phyloP scores from a whole-genome alignment of 2,888 invertebrate species.

The Agonopterix alstromeriana region DNA sequence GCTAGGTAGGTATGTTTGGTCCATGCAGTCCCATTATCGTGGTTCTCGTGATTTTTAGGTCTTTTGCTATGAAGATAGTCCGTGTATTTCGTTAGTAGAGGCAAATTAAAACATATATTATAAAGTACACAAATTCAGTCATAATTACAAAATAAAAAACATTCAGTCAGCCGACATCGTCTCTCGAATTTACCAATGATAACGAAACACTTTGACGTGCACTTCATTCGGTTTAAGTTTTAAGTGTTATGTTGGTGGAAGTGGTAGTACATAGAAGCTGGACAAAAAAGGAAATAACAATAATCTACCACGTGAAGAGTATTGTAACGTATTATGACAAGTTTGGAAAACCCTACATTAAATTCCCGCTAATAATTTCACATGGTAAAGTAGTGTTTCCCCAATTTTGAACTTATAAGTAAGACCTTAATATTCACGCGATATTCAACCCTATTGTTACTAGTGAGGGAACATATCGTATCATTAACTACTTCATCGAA shows the following conservation, averaged over 20 bases:
- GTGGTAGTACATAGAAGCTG: too few species aligned
- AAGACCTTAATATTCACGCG: slow-evolving; percentile 16
- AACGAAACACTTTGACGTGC: slow-evolving; percentile 12
- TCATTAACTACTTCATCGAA: too few species aligned
- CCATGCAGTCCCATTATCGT: slow-evolving; percentile 59
- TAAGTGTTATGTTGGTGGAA: too few species aligned
- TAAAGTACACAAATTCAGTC: slow-evolving; percentile 8
- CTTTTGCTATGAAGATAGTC: slow-evolving; percentile 1
- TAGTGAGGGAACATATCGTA: slow-evolving; percentile 35
- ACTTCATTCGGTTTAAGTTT: slow-evolving; percentile 7
- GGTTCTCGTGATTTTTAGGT: slow-evolving; percentile 16
- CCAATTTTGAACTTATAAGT: too few species aligned
- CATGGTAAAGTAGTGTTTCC: too few species aligned
- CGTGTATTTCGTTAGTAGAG: slow-evolving; percentile 2
- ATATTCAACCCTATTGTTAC: slow-evolving; percentile 41
- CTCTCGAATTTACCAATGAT: slow-evolving; percentile 7
- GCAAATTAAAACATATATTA: slow-evolving; percentile 4
- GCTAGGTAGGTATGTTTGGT: slow-evolving; percentile 71
- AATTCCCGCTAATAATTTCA: too few species aligned
- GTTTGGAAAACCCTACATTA: too few species aligned
- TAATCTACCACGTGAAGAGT: too few species aligned
- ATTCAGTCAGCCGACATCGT: slow-evolving; percentile 9
- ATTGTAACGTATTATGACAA: too few species aligned
- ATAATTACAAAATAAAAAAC: not conserved
- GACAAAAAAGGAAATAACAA: too few species aligned